Conservation (phyloP, 2,113 vertebrate species). For the Cyphomyrus discorhynchus region DNA sequence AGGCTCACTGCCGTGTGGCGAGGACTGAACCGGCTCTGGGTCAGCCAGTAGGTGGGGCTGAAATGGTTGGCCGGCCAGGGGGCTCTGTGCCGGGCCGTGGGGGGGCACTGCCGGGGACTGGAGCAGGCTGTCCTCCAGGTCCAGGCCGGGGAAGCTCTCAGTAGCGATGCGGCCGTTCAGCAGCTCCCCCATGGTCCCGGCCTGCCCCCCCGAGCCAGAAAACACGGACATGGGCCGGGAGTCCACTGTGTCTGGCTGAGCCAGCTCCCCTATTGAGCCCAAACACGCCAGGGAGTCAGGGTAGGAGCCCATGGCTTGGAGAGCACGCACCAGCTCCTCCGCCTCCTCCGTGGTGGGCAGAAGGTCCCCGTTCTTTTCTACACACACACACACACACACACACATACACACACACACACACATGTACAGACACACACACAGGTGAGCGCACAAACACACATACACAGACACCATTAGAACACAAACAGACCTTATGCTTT, state of each 20-base stretch:
- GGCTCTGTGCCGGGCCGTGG: conserved; percentile 68
- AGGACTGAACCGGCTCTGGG: conserved; percentile 75
- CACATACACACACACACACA: conserved; percentile 30
- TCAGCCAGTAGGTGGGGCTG: conserved; percentile 83
- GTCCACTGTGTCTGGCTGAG: conserved; percentile 72
- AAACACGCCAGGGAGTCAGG: conserved; percentile 88
- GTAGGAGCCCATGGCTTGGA: conserved; percentile 87
- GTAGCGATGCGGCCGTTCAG: conserved; percentile 82
- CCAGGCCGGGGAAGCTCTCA: conserved; percentile 85
- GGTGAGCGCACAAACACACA: not conserved
- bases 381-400: conserved; percentile 29
- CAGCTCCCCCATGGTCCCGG: conserved; percentile 82
- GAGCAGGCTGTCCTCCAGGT: conserved; percentile 91
- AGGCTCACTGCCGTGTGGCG: conserved; percentile 86
- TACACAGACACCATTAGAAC: not conserved
- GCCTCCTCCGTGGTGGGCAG: conserved; percentile 96
- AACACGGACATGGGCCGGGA: conserved; percentile 72
- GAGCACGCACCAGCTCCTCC: conserved; percentile 90
- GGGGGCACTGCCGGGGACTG: conserved; percentile 71
- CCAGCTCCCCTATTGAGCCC: conserved; percentile 87
- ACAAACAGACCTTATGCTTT: not conserved
- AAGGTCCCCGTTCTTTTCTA: conserved; percentile 92
- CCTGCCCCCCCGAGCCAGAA: conserved; percentile 65
- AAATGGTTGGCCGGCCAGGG: conserved; percentile 83
- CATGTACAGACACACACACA: not conserved